A percentile compares a stretch with the other conserved stretches of the same genome.
phyloP scores from a whole-genome alignment of 2,888 invertebrate genomes.

The Melanophora roralis region DNA sequence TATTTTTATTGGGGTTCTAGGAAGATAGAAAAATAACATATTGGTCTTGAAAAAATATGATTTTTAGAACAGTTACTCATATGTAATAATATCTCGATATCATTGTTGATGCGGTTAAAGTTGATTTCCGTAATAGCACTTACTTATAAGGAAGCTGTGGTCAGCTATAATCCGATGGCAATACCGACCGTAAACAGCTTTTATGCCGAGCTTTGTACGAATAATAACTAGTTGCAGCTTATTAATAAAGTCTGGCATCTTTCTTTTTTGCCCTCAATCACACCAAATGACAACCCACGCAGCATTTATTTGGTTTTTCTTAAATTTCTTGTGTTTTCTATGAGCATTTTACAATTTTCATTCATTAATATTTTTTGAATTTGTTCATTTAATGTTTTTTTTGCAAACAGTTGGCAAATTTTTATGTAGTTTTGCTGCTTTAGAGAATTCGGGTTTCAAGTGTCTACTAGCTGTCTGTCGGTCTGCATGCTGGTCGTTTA shows the following conservation, averaged over 20 bases:
- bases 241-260: not conserved
- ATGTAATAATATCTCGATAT: too few relatives aligned
- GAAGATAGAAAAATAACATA: too few relatives aligned
- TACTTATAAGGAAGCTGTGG: too few relatives aligned
- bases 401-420: conserved; percentile 54
- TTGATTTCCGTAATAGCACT: too few relatives aligned
- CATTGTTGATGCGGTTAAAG: too few relatives aligned
- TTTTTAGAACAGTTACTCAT: too few relatives aligned
- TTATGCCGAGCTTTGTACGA: too few relatives aligned
- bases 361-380: conserved; percentile 10
- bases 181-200: too few relatives aligned
- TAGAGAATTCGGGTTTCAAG: conserved; percentile 21
- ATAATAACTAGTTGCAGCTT: too few relatives aligned
- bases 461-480: not conserved
- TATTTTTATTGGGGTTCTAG: too few relatives aligned
- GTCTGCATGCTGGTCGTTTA: not conserved
- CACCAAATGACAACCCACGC: conserved; percentile 43
- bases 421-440: conserved; percentile 22
- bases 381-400: conserved; percentile 5
- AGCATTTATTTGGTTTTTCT: conserved; percentile 24
- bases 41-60: too few relatives aligned
- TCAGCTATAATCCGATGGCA: too few relatives aligned
- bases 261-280: not conserved
- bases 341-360: conserved; percentile 34
- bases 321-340: not conserved